Evolutionary conservation across 2,888 invertebrate species (phyloP).

Genomic region (Oscheius myriophilus): DNA sequence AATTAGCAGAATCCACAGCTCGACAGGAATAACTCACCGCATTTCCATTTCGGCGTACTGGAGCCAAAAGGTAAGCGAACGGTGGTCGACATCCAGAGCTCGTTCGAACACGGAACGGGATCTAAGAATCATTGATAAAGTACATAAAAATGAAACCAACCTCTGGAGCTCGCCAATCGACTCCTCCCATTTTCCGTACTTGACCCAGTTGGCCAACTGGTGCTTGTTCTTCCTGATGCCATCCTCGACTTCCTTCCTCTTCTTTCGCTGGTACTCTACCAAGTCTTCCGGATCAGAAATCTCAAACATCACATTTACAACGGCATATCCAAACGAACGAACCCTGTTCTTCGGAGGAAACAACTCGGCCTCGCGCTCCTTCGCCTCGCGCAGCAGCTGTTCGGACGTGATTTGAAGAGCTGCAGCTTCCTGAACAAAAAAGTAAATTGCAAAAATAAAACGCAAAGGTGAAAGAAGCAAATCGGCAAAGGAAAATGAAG

Average conservation of each 20-base stretch:
- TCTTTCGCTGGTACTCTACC: conserved; percentile 92
- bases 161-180: conserved; percentile 72
- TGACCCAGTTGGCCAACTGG: conserved; percentile 96
- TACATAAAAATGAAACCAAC: not conserved
- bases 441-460: not conserved
- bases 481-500: too few relatives aligned
- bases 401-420: conserved; percentile 99
- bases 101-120: conserved; percentile 93
- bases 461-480: not conserved
- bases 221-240: conserved; percentile 87
- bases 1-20: conserved; percentile 6
- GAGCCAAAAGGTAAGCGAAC: conserved; percentile 95
- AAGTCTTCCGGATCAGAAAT: conserved; percentile 73
- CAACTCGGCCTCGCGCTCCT: conserved; percentile 92
- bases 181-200: conserved; percentile 99
- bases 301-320: too few relatives aligned
- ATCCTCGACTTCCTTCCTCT: conserved; percentile 95
- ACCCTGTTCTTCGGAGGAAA: conserved; percentile 82
- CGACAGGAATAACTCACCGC: conserved; percentile 77
- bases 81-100: conserved; percentile 94
- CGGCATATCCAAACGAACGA: too few relatives aligned
- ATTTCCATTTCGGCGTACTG: conserved; percentile 93
- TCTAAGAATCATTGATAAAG: conserved; percentile 26
- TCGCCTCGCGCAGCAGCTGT: conserved; percentile 95
- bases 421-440: conserved; percentile 81